phyloP scores from a whole-genome alignment of 2,888 invertebrate species.

The Synanthedon vespiformis region DNA sequence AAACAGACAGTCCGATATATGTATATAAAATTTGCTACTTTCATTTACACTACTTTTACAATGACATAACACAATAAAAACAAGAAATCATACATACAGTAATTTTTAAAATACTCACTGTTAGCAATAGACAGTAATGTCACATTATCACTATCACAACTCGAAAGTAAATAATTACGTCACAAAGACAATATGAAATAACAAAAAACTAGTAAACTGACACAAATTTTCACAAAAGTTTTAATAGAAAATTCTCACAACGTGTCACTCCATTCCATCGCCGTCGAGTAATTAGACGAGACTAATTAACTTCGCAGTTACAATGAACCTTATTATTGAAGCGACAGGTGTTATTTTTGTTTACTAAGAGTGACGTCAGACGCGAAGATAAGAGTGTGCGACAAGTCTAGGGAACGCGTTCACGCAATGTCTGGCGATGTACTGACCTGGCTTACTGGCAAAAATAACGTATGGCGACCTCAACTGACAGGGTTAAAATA shows the following conservation, averaged over 20 bases:
- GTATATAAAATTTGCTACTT: too few relatives aligned
- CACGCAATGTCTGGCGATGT: constrained; percentile 39
- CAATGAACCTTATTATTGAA: background rate
- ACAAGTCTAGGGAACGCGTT: constrained; percentile 30
- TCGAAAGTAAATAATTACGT: too few relatives aligned
- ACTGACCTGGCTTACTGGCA: background rate
- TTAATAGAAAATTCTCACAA: constrained; percentile 56
- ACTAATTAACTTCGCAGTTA: constrained; percentile 1
- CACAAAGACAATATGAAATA: background rate
- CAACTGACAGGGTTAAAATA: constrained; percentile 10
- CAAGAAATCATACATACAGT: too few relatives aligned
- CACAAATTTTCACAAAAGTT: constrained; percentile 20
- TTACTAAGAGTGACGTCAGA: background rate
- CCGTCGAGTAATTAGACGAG: constrained; percentile 44
- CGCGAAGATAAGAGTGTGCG: constrained; percentile 32
- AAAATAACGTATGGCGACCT: constrained; percentile 16
- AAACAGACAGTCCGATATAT: too few relatives aligned
- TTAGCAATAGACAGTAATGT: too few relatives aligned
- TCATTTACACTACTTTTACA: too few relatives aligned
- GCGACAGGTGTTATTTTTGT: background rate
- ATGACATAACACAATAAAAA: too few relatives aligned
- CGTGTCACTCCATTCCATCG: constrained; percentile 50
- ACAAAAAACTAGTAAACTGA: background rate
- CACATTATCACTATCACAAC: too few relatives aligned
- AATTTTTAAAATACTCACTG: too few relatives aligned